Evolutionary conservation across 1,140 invertebrate species (phyloP).

Genomic region (Anoplophora glabripennis): DNA sequence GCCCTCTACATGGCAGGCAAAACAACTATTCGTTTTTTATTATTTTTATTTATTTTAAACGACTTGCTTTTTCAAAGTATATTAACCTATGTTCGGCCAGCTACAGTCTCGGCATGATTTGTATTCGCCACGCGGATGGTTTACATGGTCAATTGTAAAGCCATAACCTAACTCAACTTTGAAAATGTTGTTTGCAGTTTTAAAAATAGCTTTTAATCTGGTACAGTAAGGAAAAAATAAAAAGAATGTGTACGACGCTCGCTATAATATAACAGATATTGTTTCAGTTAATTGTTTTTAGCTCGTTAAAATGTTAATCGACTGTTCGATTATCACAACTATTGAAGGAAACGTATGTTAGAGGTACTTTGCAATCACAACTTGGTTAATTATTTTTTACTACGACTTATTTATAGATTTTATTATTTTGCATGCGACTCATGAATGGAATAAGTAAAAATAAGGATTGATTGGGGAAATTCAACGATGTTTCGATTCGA

Average conservation of each 20-base stretch:
- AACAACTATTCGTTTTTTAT: constrained; percentile 28
- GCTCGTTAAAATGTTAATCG: too few species aligned
- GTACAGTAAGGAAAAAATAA: constrained; percentile 32
- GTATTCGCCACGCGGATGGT: constrained; percentile 13
- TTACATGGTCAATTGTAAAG: constrained; percentile 36
- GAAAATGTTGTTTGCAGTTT: constrained; percentile 45
- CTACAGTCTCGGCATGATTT: constrained; percentile 14
- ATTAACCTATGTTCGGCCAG: constrained; percentile 38
- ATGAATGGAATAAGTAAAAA: too few species aligned
- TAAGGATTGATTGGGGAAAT: too few species aligned
- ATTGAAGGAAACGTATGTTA: too few species aligned
- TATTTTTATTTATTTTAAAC: constrained; percentile 46
- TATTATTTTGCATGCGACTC: too few species aligned
- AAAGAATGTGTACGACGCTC: constrained; percentile 20
- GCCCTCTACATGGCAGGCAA: constrained; percentile 29
- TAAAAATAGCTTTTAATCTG: constrained; percentile 45
- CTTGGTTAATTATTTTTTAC: too few species aligned
- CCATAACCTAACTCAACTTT: constrained; percentile 45
- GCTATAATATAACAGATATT: constrained; percentile 16
- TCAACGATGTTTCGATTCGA: too few species aligned
- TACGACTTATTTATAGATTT: too few species aligned
- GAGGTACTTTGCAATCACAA: too few species aligned
- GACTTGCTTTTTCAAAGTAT: constrained; percentile 45
- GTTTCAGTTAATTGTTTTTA: constrained; percentile 5
- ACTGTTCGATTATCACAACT: too few species aligned